Percentiles rank a stretch among this genome's conserved stretches.
These are phyloP conservation scores for Sacculina carcini DNA, from an alignment of 2,888 invertebrate genomes.

Conservation along the genomic window DNA sequence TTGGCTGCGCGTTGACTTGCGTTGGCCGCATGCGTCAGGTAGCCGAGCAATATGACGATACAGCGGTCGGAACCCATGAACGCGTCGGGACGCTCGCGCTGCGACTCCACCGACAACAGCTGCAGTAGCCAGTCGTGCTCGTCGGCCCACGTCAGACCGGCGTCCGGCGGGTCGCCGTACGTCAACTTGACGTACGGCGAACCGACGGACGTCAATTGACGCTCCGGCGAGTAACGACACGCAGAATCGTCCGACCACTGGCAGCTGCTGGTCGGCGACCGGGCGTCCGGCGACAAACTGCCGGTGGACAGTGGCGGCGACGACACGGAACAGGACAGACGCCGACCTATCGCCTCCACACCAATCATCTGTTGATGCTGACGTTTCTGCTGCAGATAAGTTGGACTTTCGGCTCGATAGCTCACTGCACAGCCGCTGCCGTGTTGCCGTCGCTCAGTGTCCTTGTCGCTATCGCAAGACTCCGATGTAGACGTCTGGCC, in stretches of 20 bases:
- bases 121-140: background rate
- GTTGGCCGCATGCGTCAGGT: background rate
- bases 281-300: background rate
- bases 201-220: background rate
- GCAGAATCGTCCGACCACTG: background rate
- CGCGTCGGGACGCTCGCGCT: background rate
- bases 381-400: background rate
- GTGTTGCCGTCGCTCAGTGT: too few species aligned
- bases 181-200: background rate
- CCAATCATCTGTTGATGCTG: too few species aligned
- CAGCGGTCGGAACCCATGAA: background rate
- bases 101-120: constrained; percentile 1
- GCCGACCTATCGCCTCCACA: too few species aligned
- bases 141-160: background rate
- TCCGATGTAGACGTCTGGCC: too few species aligned
- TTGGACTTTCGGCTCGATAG: background rate
- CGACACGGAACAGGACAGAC: too few species aligned
- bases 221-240: background rate
- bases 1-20: background rate
- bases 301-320: too few species aligned
- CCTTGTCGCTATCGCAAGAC: background rate
- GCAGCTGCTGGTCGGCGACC: background rate
- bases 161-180: background rate
- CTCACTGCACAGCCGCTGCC: background rate
- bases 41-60: background rate